Conservation (phyloP, 2,888 invertebrate genomes). For the Drosophila flavopinicola region DNA sequence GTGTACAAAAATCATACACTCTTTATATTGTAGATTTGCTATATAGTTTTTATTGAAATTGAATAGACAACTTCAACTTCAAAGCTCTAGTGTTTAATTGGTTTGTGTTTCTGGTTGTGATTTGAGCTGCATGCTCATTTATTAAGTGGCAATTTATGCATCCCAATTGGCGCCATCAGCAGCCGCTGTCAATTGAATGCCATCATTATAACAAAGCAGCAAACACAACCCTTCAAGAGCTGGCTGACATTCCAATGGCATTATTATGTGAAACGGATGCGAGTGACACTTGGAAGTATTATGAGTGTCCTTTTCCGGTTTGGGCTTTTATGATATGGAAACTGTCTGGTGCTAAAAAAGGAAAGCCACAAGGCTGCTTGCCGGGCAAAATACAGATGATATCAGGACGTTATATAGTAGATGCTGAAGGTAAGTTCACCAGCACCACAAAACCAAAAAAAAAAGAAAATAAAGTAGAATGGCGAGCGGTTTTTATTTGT, state of each 20-base stretch:
- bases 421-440: constrained; percentile 33
- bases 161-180: constrained; percentile 15
- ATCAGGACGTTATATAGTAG: too few species aligned
- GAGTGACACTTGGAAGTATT: constrained; percentile 19
- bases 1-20: too few species aligned
- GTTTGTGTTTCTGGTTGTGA: background rate
- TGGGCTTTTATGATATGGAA: constrained; percentile 18
- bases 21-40: too few species aligned
- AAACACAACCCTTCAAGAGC: constrained; percentile 22
- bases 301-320: constrained; percentile 19
- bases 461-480: constrained; percentile 4
- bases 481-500: constrained; percentile 65
- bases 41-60: background rate
- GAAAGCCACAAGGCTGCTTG: constrained; percentile 3
- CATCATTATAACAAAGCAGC: constrained; percentile 15
- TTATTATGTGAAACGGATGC: constrained; percentile 34
- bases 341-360: constrained; percentile 21
- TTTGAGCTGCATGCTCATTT: background rate
- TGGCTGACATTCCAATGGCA: constrained; percentile 55
- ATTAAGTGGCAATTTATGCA: constrained; percentile 30
- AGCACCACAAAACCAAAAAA: background rate
- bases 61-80: background rate
- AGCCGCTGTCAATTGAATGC: constrained; percentile 27
- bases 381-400: constrained; percentile 24
- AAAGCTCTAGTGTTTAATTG: too few species aligned